Evolutionary conservation across 92 coral and sea anemone genomes (phyloP).

Genomic region (Micromussa lordhowensis): DNA sequence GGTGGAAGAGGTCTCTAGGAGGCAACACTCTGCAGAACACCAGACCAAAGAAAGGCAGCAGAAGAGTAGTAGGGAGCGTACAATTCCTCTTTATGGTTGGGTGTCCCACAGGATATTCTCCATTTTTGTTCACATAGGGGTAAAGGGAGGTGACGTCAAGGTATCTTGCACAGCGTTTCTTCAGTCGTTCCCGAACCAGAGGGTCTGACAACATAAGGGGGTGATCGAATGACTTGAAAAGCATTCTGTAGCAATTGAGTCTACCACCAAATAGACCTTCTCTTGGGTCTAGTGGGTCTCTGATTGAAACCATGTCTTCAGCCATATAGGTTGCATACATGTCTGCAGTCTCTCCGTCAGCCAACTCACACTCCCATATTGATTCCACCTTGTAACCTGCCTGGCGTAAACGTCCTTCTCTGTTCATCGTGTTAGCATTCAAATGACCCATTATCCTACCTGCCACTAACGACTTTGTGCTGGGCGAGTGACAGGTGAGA

Average conservation of each 20-base stretch:
- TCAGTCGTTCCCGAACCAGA: neutral
- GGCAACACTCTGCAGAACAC: neutral
- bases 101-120: neutral
- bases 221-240: neutral
- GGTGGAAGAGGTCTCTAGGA: neutral
- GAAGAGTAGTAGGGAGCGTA: too few species aligned
- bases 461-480: too few species aligned
- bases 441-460: neutral
- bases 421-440: neutral
- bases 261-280: neutral
- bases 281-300: neutral
- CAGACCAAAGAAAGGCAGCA: neutral
- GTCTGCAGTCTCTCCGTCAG: neutral
- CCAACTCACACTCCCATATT: conserved; percentile 11
- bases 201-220: neutral
- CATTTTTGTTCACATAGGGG: neutral
- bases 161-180: neutral
- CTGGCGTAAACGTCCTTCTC: neutral
- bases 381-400: neutral
- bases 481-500: too few species aligned
- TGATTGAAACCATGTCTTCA: neutral
- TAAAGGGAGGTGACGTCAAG: conserved; percentile 2
- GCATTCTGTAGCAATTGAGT: neutral
- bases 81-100: neutral
- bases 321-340: neutral